Percentiles rank a stretch among this genome's conserved stretches.
phyloP scores from a whole-genome alignment of 2,888 invertebrate species.

The Drosophila ustulata region DNA sequence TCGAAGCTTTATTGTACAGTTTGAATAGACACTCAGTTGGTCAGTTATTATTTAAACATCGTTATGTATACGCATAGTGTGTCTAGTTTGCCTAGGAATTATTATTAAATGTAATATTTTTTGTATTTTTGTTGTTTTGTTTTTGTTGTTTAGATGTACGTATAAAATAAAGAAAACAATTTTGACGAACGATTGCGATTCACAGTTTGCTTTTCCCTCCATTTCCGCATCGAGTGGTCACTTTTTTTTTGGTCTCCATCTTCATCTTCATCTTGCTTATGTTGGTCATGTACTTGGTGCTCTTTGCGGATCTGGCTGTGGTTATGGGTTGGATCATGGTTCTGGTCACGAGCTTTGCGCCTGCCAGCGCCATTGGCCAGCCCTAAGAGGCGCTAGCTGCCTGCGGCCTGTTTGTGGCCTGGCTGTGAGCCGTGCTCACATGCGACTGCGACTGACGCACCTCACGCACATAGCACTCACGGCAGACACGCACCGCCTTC shows the following conservation, averaged over 20 bases:
- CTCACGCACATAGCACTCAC: conserved; percentile 83
- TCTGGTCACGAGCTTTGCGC: conserved; percentile 56
- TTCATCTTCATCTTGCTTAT: background rate
- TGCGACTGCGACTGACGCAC: conserved; percentile 48
- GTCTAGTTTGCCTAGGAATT: conserved; percentile 51
- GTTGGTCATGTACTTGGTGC: conserved; percentile 27
- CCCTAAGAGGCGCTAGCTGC: conserved; percentile 77
- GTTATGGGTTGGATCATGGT: background rate
- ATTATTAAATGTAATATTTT: conserved; percentile 17
- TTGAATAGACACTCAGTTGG: conserved; percentile 63
- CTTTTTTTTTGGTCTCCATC: conserved; percentile 34
- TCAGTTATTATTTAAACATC: conserved; percentile 55
- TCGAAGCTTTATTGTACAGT: conserved; percentile 63
- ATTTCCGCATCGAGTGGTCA: conserved; percentile 23
- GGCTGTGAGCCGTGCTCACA: conserved; percentile 24
- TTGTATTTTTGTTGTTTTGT: too few relatives aligned
- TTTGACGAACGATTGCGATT: conserved; percentile 67
- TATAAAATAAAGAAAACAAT: conserved; percentile 59
- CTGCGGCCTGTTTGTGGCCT: conserved; percentile 47
- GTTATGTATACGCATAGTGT: conserved; percentile 14
- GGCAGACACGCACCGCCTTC: conserved; percentile 97
- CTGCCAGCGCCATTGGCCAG: conserved; percentile 58
- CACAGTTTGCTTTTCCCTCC: conserved; percentile 75
- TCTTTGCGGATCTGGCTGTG: conserved; percentile 10
- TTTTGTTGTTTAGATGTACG: conserved; percentile 28